Evolutionary conservation across 2,888 invertebrate species (phyloP), one percentile per base, ranked within the genome.

Genomic region (Agonopterix subpropinquella): DNA sequence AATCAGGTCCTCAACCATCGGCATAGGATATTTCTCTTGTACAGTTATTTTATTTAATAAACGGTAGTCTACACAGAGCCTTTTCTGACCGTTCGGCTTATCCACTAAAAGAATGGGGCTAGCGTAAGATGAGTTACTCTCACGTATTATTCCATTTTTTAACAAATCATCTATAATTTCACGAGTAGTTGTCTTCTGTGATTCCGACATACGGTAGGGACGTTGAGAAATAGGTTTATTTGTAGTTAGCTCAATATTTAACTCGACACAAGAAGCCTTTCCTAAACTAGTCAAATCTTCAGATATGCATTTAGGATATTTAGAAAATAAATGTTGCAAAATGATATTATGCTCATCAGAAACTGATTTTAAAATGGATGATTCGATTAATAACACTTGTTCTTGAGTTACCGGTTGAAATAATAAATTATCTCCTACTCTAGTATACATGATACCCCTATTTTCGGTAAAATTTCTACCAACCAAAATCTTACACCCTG

Each of bases 1-100:
- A 1, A 72, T 43, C 15, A 63, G 65, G 43, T 71, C 70, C 15
- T 70, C 65, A 5, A 68, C 62, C 10, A 64, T 15, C 0, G 62
- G 65, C 28, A 65, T 44, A 4, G 66, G 62, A 47, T 54, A 67
- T n/a, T 54, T 51, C 43, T 68, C 65, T 47, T 61, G 62, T 2
- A 66, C 43, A 0, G 62, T 65, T 51, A 47, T 57, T 35, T 47
- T 48, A 51, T 54, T 54, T 44, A 52, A 37, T 2, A 43, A 46
- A 7, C 49, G 36, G 44, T 54, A 54, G 37, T 67, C 64, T 4
- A 64, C 50, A 18, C 62, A 61, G 11, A 65, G 45, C 42, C 65
- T 54, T 11, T 55, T 43, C 15, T 50, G 51, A 4, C 56, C 57
- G 39, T 57, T 53, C 48, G 57, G 58, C 47, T 67, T 69, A 28